phyloP scores from a whole-genome alignment of 2,797 vertebrate genomes.

The Poeciliopsis gracilis region DNA sequence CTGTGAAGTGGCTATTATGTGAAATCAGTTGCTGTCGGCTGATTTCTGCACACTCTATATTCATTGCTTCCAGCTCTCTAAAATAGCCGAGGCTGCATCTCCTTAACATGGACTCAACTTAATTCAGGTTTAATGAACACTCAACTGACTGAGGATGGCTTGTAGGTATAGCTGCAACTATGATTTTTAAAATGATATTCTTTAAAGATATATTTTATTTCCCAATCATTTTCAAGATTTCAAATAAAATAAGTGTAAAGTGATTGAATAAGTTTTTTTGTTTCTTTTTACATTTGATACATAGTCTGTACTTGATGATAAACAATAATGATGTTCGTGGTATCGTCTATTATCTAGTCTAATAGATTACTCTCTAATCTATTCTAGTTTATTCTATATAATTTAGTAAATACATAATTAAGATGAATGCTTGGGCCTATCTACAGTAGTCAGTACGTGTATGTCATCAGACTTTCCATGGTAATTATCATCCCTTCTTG shows the following conservation, averaged over 20 bases:
- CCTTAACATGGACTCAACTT: slow-evolving; percentile 25
- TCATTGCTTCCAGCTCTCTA: slow-evolving; percentile 58
- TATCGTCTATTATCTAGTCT: too few species aligned
- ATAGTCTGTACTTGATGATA: not conserved
- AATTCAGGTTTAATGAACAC: slow-evolving; percentile 38
- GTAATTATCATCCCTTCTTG: not conserved
- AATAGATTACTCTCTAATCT: not conserved
- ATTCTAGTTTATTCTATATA: not conserved
- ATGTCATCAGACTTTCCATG: not conserved
- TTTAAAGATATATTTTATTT: not conserved
- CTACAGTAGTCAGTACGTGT: not conserved
- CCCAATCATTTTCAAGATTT: not conserved
- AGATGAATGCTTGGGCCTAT: not conserved
- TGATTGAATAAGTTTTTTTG: too few species aligned
- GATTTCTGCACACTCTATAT: slow-evolving; percentile 62
- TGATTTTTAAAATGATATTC: not conserved
- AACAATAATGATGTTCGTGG: not conserved
- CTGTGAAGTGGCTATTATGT: slow-evolving; percentile 70
- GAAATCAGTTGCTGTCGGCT: slow-evolving; percentile 66
- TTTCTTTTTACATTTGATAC: not conserved
- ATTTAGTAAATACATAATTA: slow-evolving; percentile 13
- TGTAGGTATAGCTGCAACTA: slow-evolving; percentile 18
- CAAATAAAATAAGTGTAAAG: not conserved
- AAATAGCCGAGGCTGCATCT: slow-evolving; percentile 52
- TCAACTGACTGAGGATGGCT: not conserved